phyloP scores from a whole-genome alignment of 2,113 vertebrate genomes.

The Pardalotus punctatus region DNA sequence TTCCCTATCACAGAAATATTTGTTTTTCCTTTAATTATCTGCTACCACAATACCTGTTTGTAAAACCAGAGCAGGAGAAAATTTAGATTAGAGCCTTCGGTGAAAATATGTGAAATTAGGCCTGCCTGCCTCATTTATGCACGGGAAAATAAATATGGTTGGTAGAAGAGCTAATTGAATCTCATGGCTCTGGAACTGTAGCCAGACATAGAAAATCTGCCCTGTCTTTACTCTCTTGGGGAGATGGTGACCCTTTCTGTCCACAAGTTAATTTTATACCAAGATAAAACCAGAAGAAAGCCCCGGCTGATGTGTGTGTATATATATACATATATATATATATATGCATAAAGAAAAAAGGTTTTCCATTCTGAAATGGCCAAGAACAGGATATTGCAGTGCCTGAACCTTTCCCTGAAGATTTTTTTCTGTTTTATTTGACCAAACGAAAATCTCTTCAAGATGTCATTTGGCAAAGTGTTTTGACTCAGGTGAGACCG shows the following conservation, averaged over 20 bases:
- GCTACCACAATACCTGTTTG: neutral
- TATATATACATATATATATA: no score
- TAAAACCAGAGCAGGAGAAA: neutral
- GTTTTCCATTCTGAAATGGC: neutral
- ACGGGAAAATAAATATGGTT: neutral
- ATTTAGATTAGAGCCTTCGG: neutral
- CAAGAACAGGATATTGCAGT: neutral
- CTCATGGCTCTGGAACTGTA: neutral
- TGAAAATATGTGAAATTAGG: neutral
- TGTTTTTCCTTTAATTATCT: neutral
- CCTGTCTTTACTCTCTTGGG: neutral
- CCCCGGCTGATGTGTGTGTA: neutral
- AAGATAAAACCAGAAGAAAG: neutral
- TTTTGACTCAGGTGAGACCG: neutral
- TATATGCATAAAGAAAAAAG: neutral
- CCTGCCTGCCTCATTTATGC: neutral
- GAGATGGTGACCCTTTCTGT: neutral
- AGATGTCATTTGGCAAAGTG: neutral
- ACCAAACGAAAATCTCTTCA: neutral
- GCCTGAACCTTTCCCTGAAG: neutral
- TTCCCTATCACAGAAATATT: neutral
- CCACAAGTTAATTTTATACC: neutral
- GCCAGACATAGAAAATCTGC: neutral
- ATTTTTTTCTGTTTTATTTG: neutral
- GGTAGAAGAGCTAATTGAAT: neutral